These are phyloP conservation scores for Antechinus stuartii DNA, from an alignment of 2,113 vertebrate species.

Conservation along the genomic window DNA sequence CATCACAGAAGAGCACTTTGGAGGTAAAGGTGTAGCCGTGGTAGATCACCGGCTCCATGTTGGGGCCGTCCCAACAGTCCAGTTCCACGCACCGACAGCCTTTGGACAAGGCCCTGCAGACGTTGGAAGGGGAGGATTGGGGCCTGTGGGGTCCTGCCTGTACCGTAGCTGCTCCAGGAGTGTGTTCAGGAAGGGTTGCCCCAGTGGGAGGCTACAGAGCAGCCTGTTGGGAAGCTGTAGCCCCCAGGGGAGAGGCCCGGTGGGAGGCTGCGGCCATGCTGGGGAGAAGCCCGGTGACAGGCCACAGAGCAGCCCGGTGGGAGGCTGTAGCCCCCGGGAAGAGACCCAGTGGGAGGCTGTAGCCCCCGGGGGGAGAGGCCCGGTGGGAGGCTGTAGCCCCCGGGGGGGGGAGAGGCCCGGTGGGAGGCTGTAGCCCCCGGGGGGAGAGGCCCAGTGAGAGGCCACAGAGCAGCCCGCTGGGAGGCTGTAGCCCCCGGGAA, in stretches of 20 bases:
- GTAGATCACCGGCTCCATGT: slow-evolving; percentile 94
- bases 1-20: slow-evolving; percentile 95
- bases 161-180: too few relatives aligned
- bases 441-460: too few relatives aligned
- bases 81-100: slow-evolving; percentile 97
- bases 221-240: too few relatives aligned
- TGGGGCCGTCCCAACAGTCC: slow-evolving; percentile 95
- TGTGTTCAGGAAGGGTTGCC: neutral
- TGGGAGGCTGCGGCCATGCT: too few relatives aligned
- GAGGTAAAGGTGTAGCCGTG: slow-evolving; percentile 98
- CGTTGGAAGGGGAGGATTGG: slow-evolving; percentile 63
- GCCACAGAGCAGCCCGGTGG: too few relatives aligned
- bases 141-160: neutral
- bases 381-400: neutral
- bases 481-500: neutral
- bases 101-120: slow-evolving; percentile 92
- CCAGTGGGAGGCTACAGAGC: neutral
- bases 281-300: too few relatives aligned
- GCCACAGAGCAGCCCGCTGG: too few relatives aligned
- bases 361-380: neutral
- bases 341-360: neutral
- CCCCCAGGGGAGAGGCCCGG: neutral
- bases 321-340: neutral
- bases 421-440: too few relatives aligned
- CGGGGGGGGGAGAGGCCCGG: neutral